These are phyloP conservation scores for Mnemiopsis leidyi DNA, from an alignment of 37 sponge, comb jelly and placozoan genomes.

Conservation along the genomic window DNA sequence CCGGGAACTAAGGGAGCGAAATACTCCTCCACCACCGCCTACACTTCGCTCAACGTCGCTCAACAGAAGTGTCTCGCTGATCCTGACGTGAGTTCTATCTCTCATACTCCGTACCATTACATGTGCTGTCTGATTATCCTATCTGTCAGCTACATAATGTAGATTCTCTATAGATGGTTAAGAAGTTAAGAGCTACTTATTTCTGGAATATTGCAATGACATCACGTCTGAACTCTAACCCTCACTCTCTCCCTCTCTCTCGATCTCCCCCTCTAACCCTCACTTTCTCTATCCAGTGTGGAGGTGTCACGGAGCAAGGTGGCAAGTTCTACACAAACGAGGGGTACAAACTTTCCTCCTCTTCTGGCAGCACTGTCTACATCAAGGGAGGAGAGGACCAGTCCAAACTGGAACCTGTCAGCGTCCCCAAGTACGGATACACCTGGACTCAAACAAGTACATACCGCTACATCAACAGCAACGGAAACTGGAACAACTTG, in stretches of 20 bases:
- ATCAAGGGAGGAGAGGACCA: background rate
- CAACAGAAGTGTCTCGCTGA: background rate
- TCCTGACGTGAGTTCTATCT: background rate
- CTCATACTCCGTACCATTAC: background rate
- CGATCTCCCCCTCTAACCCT: no score
- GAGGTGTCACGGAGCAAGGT: slow-evolving; percentile 6
- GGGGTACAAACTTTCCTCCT: slow-evolving; percentile 4
- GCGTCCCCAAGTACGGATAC: slow-evolving; percentile 3
- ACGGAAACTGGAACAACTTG: background rate
- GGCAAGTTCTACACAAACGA: background rate
- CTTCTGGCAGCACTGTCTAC: background rate
- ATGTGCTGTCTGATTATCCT: no score
- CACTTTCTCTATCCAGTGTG: no score
- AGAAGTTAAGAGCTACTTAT: no score
- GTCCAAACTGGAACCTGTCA: background rate
- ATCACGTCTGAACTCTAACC: no score
- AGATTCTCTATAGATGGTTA: no score
- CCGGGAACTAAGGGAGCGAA: background rate
- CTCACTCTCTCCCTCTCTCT: no score
- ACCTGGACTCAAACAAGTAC: background rate
- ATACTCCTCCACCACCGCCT: background rate
- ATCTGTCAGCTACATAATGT: no score
- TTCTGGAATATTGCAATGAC: no score
- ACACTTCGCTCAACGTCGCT: slow-evolving; percentile 16
- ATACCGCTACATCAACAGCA: background rate